Evolutionary conservation across 2,888 invertebrate species (phyloP).

Genomic region (Drosophila merina): DNA sequence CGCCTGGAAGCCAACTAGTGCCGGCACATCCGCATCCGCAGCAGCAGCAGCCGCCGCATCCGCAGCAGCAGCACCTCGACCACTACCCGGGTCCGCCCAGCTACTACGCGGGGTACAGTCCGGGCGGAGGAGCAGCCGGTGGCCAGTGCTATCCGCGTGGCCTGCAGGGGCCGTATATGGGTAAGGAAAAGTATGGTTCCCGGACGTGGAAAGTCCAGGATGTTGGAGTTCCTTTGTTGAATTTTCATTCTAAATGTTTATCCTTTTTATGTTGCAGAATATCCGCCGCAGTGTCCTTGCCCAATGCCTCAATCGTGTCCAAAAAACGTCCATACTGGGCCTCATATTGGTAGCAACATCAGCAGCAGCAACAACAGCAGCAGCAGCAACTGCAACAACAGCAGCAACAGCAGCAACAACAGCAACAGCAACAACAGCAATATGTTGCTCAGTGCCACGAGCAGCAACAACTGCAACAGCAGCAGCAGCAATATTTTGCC

Average conservation of each 20-base stretch:
- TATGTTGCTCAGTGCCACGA: constrained; percentile 62
- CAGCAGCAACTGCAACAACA: constrained; percentile 49
- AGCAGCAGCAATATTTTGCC: constrained; percentile 58
- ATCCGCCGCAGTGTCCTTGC: constrained; percentile 89
- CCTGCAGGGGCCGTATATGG: constrained; percentile 84
- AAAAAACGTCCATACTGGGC: constrained; percentile 99
- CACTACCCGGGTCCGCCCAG: constrained; percentile 85
- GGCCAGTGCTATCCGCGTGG: constrained; percentile 86
- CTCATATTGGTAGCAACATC: constrained; percentile 97
- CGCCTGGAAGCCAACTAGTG: constrained; percentile 83
- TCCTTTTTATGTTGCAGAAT: constrained; percentile 84
- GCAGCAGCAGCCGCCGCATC: constrained; percentile 15
- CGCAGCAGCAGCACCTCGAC: constrained; percentile 83
- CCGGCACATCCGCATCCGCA: constrained; percentile 77
- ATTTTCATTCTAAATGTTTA: not conserved
- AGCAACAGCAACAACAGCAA: constrained; percentile 57
- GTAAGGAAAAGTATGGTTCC: constrained; percentile 85
- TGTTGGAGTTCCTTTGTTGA: no score
- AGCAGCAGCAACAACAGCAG: constrained; percentile 82
- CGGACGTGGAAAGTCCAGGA: constrained; percentile 11
- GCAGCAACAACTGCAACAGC: constrained; percentile 46
- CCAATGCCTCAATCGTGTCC: constrained; percentile 97
- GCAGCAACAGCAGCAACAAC: constrained; percentile 55
- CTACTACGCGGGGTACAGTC: constrained; percentile 86
- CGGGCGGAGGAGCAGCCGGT: constrained; percentile 81